These are phyloP conservation scores for Carollia perspicillata DNA, from an alignment of 2,113 vertebrate species.

Conservation along the genomic window DNA sequence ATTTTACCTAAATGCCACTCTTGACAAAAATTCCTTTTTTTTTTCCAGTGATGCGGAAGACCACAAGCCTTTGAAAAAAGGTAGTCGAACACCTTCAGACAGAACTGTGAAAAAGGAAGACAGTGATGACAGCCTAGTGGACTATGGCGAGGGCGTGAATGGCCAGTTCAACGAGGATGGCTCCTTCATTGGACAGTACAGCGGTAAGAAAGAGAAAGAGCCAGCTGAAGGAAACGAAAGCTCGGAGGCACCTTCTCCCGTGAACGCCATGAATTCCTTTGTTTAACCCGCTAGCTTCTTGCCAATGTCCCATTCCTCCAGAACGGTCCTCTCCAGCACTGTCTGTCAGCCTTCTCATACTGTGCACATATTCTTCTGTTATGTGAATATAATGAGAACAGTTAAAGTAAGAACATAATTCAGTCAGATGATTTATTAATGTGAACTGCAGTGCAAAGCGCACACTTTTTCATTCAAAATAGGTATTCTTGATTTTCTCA, in stretches of 20 bases:
- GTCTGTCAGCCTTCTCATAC: slow-evolving; percentile 71
- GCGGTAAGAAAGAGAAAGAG: slow-evolving; percentile 95
- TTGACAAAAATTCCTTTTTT: slow-evolving; percentile 72
- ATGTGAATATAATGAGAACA: slow-evolving; percentile 76
- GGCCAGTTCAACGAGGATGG: slow-evolving; percentile 99
- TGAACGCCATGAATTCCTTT: slow-evolving; percentile 98
- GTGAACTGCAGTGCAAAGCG: slow-evolving; percentile 66
- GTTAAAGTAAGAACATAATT: slow-evolving; percentile 57
- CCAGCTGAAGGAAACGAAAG: slow-evolving; percentile 93
- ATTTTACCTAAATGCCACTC: not conserved
- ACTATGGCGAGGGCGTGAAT: slow-evolving; percentile 98
- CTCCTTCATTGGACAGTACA: slow-evolving; percentile 99
- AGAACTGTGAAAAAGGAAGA: slow-evolving; percentile 97
- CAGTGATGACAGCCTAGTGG: slow-evolving; percentile 98
- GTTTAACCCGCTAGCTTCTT: slow-evolving; percentile 85
- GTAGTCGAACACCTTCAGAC: slow-evolving; percentile 95
- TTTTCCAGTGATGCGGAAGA: slow-evolving; percentile 96
- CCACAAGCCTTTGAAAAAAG: slow-evolving; percentile 96
- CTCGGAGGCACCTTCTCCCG: slow-evolving; percentile 95
- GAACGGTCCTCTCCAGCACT: slow-evolving; percentile 74
- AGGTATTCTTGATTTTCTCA: slow-evolving; percentile 73
- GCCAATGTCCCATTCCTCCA: slow-evolving; percentile 66
- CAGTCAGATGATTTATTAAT: slow-evolving; percentile 60
- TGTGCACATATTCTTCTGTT: slow-evolving; percentile 70
- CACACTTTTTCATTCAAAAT: slow-evolving; percentile 66